phyloP scores from a whole-genome alignment of 2,888 invertebrate species.

The Rhingia rostrata region DNA sequence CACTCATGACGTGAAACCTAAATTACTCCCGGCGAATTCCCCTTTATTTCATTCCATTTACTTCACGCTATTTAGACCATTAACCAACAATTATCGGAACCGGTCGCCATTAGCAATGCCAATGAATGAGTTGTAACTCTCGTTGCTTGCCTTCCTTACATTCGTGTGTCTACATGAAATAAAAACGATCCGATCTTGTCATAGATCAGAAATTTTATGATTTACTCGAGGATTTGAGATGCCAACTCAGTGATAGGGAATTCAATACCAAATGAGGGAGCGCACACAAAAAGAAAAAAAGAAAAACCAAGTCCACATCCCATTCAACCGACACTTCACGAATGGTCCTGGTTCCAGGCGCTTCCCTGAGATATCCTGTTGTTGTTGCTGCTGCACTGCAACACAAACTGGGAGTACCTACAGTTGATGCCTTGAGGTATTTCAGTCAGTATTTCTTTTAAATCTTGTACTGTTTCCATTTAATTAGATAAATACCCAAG shows the following conservation, averaged over 20 bases:
- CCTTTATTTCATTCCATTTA: constrained; percentile 48
- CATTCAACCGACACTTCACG: constrained; percentile 43
- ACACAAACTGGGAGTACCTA: no score
- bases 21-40: constrained; percentile 63
- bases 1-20: constrained; percentile 61
- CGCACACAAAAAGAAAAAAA: neutral
- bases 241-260: constrained; percentile 57
- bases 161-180: constrained; percentile 9
- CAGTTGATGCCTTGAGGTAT: constrained; percentile 57
- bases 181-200: constrained; percentile 56
- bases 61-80: constrained; percentile 70
- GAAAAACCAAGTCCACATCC: constrained; percentile 3
- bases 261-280: constrained; percentile 40
- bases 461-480: constrained; percentile 66
- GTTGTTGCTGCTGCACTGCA: neutral
- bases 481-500: constrained; percentile 69
- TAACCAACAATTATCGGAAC: constrained; percentile 70
- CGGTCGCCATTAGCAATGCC: constrained; percentile 52
- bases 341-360: constrained; percentile 1
- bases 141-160: constrained; percentile 30
- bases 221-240: constrained; percentile 67
- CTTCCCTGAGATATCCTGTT: constrained; percentile 41
- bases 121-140: constrained; percentile 62
- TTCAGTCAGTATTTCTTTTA: constrained; percentile 59
- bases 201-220: constrained; percentile 73